Evolutionary conservation across 2,888 invertebrate genomes (phyloP).

Genomic region (Caenorhabditis drosophilae): DNA sequence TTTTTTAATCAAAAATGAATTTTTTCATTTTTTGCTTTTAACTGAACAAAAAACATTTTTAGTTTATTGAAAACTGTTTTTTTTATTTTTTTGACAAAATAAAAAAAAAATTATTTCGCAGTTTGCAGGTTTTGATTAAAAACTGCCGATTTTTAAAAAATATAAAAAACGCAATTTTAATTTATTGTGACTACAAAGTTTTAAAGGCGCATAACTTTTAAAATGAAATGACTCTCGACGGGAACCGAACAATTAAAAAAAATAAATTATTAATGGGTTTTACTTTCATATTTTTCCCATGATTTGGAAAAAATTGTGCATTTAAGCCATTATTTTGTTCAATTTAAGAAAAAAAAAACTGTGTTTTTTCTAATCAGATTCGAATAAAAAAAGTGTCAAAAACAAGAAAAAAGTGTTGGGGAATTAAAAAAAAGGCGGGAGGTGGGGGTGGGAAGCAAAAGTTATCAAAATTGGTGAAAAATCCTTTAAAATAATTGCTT

Average conservation of each 20-base stretch:
- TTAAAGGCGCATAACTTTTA: no score
- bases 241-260: not conserved
- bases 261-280: not conserved
- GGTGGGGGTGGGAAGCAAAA: no score
- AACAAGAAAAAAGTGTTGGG: not conserved
- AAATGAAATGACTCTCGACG: not conserved
- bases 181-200: no score
- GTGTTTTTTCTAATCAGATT: not conserved
- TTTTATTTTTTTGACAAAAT: no score
- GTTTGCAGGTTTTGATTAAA: not conserved
- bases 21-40: not conserved
- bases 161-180: not conserved
- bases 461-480: no score
- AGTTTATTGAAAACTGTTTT: not conserved
- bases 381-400: not conserved
- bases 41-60: not conserved
- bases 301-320: not conserved
- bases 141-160: not conserved
- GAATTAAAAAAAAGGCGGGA: no score
- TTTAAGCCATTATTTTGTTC: no score
- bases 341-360: no score
- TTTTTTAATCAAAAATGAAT: not conserved
- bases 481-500: no score
- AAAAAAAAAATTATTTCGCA: not conserved
- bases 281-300: not conserved